A percentile compares a stretch with the other conserved stretches of the same genome.
phyloP scores from a whole-genome alignment of 2,113 vertebrate genomes.

The Scalopus aquaticus region DNA sequence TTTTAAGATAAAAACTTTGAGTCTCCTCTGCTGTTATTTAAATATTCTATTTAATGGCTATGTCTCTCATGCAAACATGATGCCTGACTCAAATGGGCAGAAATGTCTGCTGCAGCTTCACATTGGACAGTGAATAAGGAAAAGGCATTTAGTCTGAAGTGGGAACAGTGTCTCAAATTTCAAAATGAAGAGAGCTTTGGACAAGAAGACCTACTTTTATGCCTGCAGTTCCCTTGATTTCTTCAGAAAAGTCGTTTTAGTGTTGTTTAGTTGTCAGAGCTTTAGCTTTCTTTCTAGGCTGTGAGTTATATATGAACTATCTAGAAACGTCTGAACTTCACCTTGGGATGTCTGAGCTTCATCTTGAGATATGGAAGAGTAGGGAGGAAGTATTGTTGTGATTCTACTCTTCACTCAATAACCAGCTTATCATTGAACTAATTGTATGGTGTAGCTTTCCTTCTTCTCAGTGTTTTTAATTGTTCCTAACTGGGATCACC shows the following conservation, averaged over 20 bases:
- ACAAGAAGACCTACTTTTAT: neutral
- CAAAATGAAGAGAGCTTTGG: neutral
- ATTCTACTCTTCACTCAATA: neutral
- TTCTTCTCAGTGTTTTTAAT: neutral
- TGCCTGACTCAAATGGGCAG: neutral
- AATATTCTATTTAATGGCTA: neutral
- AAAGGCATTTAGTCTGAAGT: neutral
- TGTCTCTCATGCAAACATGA: neutral
- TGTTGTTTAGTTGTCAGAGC: neutral
- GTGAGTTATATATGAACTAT: neutral
- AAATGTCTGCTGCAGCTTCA: neutral
- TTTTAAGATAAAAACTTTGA: neutral
- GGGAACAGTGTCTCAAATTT: neutral
- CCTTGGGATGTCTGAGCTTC: neutral
- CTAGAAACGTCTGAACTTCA: neutral
- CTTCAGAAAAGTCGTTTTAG: neutral
- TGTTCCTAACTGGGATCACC: neutral
- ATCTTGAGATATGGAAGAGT: neutral
- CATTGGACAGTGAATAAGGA: neutral
- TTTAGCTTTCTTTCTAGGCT: neutral
- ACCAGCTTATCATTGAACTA: neutral
- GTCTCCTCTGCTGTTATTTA: neutral
- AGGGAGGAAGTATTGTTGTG: neutral
- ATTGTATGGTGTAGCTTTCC: neutral
- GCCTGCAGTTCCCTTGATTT: neutral